phyloP scores from a whole-genome alignment of 2,888 invertebrate genomes.

The Plebejus melissa region DNA sequence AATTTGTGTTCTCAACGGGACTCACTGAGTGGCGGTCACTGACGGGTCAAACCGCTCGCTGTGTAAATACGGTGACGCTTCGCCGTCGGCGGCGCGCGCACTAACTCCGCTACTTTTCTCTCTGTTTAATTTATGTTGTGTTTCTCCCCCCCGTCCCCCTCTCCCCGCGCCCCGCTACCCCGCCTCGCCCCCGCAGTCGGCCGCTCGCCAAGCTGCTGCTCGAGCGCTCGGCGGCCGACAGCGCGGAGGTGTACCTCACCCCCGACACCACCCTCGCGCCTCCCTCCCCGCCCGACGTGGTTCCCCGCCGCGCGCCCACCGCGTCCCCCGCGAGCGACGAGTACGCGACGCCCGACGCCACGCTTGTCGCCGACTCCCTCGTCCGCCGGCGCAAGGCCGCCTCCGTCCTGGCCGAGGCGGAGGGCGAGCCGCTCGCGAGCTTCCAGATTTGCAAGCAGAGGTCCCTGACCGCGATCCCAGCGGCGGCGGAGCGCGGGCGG shows the following conservation, averaged over 20 bases:
- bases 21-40: not conserved
- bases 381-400: constrained; percentile 62
- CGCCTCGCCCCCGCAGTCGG: constrained; percentile 44
- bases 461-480: constrained; percentile 70
- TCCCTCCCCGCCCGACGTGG: constrained; percentile 64
- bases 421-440: constrained; percentile 62
- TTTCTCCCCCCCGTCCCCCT: constrained; percentile 50
- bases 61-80: constrained; percentile 6
- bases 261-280: constrained; percentile 59
- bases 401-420: constrained; percentile 51
- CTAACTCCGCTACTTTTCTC: constrained; percentile 54
- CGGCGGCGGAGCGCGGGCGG: constrained; percentile 54
- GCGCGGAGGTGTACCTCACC: constrained; percentile 58
- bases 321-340: constrained; percentile 50
- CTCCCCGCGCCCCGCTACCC: constrained; percentile 36
- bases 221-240: constrained; percentile 50
- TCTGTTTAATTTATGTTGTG: constrained; percentile 49
- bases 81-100: constrained; percentile 41
- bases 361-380: constrained; percentile 57
- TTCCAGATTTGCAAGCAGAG: constrained; percentile 73
- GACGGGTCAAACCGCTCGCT: not conserved
- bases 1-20: not conserved
- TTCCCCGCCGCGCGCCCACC: constrained; percentile 50
- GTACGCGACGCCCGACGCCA: constrained; percentile 58
- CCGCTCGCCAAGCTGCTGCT: constrained; percentile 54